Evolutionary conservation across 64 coral and sea anemone genomes (phyloP), one percentile per base, ranked within the genome.

Genomic region (Actinia equina): DNA sequence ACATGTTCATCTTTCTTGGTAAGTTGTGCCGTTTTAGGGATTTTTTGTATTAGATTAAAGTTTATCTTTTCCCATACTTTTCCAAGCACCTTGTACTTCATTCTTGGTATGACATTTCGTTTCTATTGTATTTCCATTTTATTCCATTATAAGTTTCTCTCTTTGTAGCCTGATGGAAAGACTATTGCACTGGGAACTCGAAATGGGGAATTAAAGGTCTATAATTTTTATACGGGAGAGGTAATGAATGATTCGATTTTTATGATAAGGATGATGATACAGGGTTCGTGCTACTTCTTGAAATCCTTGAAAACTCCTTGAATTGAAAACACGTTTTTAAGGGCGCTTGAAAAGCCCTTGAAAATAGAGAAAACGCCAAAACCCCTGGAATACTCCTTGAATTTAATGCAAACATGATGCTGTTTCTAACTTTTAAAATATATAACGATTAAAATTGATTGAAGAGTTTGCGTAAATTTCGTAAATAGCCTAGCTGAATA

Each of bases 1-100:
- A 97, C 94, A 4, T 97, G 94, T 88, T 88, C 88, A 9, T 77
- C 84, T 43, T 97, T 97, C 51, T 23, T 90, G 91, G 94, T 97
- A 44, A 65, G 94, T 65, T 23, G 19, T 8, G 1, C 16, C 18
- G 4, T 6, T 65, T 10, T 65, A 20, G 62, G 18, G 2, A 10
- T 9, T 2, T 37, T 71, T 27, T 71, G 1, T 11, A 25, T 9
- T 22, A 10, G 30, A 37, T 37, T 37, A 70, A 9, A 25, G 9
- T 71, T 71, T 25, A 1, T n/a, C 7, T 71, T 26, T 26, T 13
- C 18, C 6, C 30, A 37, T 41, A 74, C 16, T 74, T 74, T 74
- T 14, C 13, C 0, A 26, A 74, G 6, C 11, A 23, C 20, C 19
- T 23, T 10, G 16, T 5, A 60, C 59, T 23, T 20, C 6, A 7